These are phyloP conservation scores for Synaphobranchus kaupii DNA, from an alignment of 2,797 vertebrate genomes.

Conservation along the genomic window DNA sequence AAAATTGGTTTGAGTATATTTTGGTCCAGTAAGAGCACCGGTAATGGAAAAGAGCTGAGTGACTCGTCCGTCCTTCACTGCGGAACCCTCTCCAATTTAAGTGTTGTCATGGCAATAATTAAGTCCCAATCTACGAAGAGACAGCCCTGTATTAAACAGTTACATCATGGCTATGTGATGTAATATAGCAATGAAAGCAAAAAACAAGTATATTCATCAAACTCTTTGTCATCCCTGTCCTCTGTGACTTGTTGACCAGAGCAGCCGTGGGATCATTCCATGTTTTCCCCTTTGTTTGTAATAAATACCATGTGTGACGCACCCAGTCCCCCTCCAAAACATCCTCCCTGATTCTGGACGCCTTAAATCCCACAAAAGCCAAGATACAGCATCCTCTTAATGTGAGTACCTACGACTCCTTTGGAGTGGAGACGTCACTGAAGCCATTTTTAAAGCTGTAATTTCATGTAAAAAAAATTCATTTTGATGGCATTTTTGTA, in stretches of 20 bases:
- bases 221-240: not conserved
- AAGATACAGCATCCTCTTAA: not conserved
- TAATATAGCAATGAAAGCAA: not conserved
- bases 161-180: slow-evolving; percentile 21
- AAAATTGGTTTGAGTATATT: slow-evolving; percentile 2
- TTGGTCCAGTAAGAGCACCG: not conserved
- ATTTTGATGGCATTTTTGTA: too few relatives aligned
- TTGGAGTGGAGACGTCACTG: not conserved
- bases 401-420: not conserved
- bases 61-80: not conserved
- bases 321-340: not conserved
- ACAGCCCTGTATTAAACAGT: not conserved
- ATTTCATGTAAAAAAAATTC: too few relatives aligned
- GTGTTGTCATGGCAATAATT: slow-evolving; percentile 7
- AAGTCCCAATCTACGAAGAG: not conserved
- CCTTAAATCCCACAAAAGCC: not conserved
- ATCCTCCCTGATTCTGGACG: not conserved
- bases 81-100: slow-evolving; percentile 8
- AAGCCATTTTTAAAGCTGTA: not conserved
- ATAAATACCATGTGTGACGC: not conserved
- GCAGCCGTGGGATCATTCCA: not conserved
- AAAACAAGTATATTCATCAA: not conserved
- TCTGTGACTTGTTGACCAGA: not conserved
- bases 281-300: not conserved
- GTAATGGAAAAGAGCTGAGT: slow-evolving; percentile 3